These are phyloP conservation scores for Lasioglossum figueresi DNA, from an alignment of 2,888 invertebrate genomes.

Conservation along the genomic window DNA sequence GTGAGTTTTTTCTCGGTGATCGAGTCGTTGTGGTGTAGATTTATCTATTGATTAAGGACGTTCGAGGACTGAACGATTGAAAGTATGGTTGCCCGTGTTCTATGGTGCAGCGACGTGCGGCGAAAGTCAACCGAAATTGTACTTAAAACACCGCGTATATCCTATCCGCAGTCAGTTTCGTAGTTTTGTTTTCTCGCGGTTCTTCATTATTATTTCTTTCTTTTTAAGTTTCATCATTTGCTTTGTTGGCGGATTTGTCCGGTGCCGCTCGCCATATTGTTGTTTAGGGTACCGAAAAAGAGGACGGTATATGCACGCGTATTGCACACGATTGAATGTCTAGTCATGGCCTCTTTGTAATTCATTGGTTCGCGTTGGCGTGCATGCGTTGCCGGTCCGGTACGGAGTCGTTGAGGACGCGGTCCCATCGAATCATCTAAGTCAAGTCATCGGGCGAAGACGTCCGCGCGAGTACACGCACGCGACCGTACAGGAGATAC, in stretches of 20 bases:
- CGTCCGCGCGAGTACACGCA: slow-evolving; percentile 13
- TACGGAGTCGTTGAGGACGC: slow-evolving; percentile 11
- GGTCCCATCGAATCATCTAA: slow-evolving; percentile 26
- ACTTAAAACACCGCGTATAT: not conserved
- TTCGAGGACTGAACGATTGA: slow-evolving; percentile 71
- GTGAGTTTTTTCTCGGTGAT: slow-evolving; percentile 48
- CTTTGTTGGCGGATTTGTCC: slow-evolving; percentile 80
- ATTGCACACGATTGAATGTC: slow-evolving; percentile 81
- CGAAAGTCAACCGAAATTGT: not conserved
- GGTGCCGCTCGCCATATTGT: slow-evolving; percentile 83
- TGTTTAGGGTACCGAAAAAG: slow-evolving; percentile 81
- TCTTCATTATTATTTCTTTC: not conserved
- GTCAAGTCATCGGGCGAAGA: slow-evolving; percentile 39
- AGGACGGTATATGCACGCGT: slow-evolving; percentile 52
- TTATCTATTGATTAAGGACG: slow-evolving; percentile 17
- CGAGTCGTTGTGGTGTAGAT: slow-evolving; percentile 26
- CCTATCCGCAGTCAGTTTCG: not conserved
- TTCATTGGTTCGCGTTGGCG: slow-evolving; percentile 77
- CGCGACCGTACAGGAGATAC: not conserved
- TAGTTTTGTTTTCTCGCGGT: not conserved
- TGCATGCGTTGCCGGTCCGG: slow-evolving; percentile 1
- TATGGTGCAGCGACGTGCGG: slow-evolving; percentile 11
- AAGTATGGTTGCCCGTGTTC: slow-evolving; percentile 73
- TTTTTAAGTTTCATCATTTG: slow-evolving; percentile 53
- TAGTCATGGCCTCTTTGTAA: slow-evolving; percentile 84